These are phyloP conservation scores for Pocillopora grandis DNA, from an alignment of 92 coral and sea anemone species.

Conservation along the genomic window DNA sequence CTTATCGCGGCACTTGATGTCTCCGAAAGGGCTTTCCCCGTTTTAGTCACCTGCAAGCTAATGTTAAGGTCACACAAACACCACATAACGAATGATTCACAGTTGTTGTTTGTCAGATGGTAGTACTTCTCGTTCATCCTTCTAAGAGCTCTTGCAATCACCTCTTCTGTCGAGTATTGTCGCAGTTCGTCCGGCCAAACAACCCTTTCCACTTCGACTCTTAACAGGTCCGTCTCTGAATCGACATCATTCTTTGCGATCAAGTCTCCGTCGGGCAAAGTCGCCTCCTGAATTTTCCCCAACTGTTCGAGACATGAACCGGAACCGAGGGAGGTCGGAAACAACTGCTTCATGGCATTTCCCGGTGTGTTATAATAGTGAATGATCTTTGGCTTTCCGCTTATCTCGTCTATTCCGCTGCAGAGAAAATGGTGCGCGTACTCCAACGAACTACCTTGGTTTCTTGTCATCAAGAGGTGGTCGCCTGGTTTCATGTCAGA, in stretches of 20 bases:
- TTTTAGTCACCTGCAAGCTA: background rate
- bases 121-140: slow-evolving; percentile 1
- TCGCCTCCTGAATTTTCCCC: background rate
- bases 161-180: slow-evolving; percentile 17
- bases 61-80: slow-evolving; percentile 19
- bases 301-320: slow-evolving; percentile 10
- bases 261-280: background rate
- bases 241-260: background rate
- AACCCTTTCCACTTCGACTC: slow-evolving; percentile 32
- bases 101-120: slow-evolving; percentile 6
- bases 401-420: background rate
- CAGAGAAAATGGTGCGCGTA: slow-evolving; percentile 52
- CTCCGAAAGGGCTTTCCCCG: too few species aligned
- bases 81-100: slow-evolving; percentile 36
- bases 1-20: too few species aligned
- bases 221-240: background rate
- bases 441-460: too few species aligned
- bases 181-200: slow-evolving; percentile 34
- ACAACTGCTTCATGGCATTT: background rate
- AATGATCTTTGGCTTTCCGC: background rate
- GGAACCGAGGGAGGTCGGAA: background rate
- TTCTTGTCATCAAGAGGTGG: slow-evolving; percentile 22
- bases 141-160: background rate
- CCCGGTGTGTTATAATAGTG: slow-evolving; percentile 15
- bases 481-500: background rate